Conservation (phyloP, 2,888 invertebrate species). For the Sycophila texana region DNA sequence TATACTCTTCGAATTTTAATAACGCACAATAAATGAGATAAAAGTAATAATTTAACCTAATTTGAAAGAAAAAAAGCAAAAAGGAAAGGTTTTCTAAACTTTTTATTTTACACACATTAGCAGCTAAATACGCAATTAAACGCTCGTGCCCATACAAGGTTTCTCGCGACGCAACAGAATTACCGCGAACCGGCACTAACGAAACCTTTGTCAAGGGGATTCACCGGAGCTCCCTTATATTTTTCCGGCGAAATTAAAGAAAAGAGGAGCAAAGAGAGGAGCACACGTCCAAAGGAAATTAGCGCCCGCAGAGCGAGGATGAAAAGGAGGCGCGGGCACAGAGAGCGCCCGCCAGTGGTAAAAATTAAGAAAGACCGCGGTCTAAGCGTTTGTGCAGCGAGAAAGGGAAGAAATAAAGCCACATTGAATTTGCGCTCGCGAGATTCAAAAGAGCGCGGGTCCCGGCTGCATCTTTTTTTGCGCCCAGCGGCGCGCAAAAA, state of each 20-base stretch:
- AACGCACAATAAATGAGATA: too few species aligned
- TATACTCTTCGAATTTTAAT: too few species aligned
- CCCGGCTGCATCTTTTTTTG: background rate
- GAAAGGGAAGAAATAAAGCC: slow-evolving; percentile 12
- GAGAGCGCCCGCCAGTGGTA: too few species aligned
- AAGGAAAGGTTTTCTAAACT: too few species aligned
- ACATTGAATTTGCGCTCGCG: slow-evolving; percentile 48
- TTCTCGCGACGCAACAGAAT: background rate
- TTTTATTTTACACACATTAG: background rate
- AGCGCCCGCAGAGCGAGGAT: slow-evolving; percentile 30
- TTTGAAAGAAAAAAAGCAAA: too few species aligned
- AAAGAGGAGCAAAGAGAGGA: background rate
- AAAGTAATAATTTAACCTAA: too few species aligned
- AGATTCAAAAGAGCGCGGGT: slow-evolving; percentile 37
- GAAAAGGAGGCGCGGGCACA: background rate
- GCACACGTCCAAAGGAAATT: slow-evolving; percentile 35
- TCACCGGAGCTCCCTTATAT: slow-evolving; percentile 23
- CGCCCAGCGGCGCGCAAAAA: background rate
- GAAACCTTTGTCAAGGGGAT: slow-evolving; percentile 15
- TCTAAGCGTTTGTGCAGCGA: background rate
- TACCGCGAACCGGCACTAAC: background rate
- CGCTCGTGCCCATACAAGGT: background rate
- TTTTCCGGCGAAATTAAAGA: slow-evolving; percentile 34
- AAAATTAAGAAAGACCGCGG: too few species aligned
- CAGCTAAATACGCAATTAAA: slow-evolving; percentile 11